Base-by-base conservation (phyloP, 2,113 vertebrate genomes). In the Periophthalmus modestus region DNA sequence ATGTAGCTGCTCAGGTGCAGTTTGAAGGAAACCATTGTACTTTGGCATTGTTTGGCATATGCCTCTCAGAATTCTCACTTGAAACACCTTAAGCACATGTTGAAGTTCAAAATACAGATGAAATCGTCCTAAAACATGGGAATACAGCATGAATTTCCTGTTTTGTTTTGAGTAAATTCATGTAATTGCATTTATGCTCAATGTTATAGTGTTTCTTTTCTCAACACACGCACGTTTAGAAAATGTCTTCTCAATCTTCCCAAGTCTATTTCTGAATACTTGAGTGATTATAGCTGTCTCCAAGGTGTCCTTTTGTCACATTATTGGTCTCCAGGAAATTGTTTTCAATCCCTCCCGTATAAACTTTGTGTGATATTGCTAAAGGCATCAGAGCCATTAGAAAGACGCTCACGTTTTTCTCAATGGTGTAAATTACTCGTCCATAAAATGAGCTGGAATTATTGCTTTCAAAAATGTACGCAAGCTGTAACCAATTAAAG, bases 341-440 rank as follows among this genome's bases (percentile, higher is more conserved):
- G 66, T 65, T 80, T 83, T 72, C 19, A 50, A 63, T 73, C 47
- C 13, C 28, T 82, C 69, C 72, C 68, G 52, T 21, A 76, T 68
- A 68, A 84, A 74, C 36, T 39, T 23, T 18, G 13, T 47, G 43
- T 52, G 71, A 79, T 85, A 81, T 68, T 70, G 79, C 79, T 74
- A 62, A 68, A 79, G 72, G 65, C 71, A 76, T 83, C 66, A 68
- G 10, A 55, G n/a, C 58, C 66, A 33, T 76, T 68, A 12, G 24
- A 81, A 73, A 54, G 33, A 85, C 63, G 65, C 65, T 79, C 76
- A 48, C 57, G 2, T 39, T 65, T 85, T 82, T 79, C 58, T 76
- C 71, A 63, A 80, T 72, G 68, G 63, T 82, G 74, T 74, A 71
- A 84, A 89, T 85, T 74, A 74, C 66, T 28, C 65, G 4, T 11